Conservation (phyloP, 2,113 vertebrate genomes). For the Brachyistius frenatus region DNA sequence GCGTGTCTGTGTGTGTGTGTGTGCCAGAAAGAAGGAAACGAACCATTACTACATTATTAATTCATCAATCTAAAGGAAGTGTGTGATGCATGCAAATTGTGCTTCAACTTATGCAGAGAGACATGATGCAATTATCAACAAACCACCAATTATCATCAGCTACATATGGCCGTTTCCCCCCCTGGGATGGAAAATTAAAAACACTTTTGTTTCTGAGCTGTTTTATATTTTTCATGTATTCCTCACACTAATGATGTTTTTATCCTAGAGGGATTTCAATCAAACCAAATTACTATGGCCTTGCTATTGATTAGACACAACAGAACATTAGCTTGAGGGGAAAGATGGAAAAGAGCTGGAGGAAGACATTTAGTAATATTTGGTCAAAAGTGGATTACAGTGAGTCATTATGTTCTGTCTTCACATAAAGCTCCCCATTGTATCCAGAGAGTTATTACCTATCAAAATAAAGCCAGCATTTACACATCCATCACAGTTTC, state of each 20-base stretch:
- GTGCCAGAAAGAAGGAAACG: conserved; percentile 46
- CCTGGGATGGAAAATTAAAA: conserved; percentile 58
- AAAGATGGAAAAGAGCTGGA: conserved; percentile 45
- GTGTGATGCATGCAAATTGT: conserved; percentile 60
- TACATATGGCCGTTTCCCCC: conserved; percentile 65
- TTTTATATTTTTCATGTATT: conserved; percentile 18
- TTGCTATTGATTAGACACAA: conserved; percentile 76
- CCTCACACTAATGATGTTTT: conserved; percentile 74
- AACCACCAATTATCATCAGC: conserved; percentile 73
- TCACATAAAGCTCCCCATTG: conserved; percentile 49
- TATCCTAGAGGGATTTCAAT: conserved; percentile 78
- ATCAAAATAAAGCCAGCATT: conserved; percentile 36
- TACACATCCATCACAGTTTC: conserved; percentile 17
- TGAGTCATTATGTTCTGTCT: conserved; percentile 58
- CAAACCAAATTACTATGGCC: conserved; percentile 72
- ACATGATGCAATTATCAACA: conserved; percentile 73
- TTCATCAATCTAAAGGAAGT: conserved; percentile 62
- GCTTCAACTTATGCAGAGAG: conserved; percentile 57
- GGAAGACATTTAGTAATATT: conserved; percentile 61
- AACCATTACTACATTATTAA: conserved; percentile 70
- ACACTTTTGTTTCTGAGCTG: conserved; percentile 56
- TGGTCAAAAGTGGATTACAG: conserved; percentile 62
- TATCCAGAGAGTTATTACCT: conserved; percentile 39
- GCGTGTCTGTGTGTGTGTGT: conserved; percentile 6
- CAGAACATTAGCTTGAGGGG: conserved; percentile 72